Evolutionary conservation across 2,113 vertebrate species (phyloP), one percentile per base, ranked within the genome.

Genomic region (Semicossyphus pulcher): DNA sequence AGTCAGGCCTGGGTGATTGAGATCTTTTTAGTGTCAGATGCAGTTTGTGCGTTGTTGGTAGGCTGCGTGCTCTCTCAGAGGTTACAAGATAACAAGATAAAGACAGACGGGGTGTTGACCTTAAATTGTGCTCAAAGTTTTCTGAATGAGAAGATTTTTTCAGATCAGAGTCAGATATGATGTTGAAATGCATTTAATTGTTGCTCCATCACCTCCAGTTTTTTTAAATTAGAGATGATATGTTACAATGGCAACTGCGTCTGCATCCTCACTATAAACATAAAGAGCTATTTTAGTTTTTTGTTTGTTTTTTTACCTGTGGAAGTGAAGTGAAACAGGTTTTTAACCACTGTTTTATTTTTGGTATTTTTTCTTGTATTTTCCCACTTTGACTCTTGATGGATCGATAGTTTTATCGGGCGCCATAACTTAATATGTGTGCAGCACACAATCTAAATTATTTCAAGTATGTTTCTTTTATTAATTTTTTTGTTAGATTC

Each of bases 31-130:
- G 72, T 34, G 31, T 75, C 57, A 54, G 64, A 58, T 81, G 80
- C 68, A 62, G 77, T 69, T 64, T 79, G 70, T 80, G 76, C 79
- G 79, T 86, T 86, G n/a, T n/a, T n/a, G n/a, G n/a, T n/a, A n/a
- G n/a, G n/a, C n/a, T n/a, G n/a, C n/a, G n/a, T 85, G 84, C 68
- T 65, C 78, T 72, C 53, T 80, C 58, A 80, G 76, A 74, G 73
- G 63, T 76, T 80, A 37, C 73, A 78, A 45, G 51, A 63, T 51
- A 42, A 74, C 78, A 86, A 53, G 54, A 73, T 12, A 14, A 28
- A 64, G 65, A 25, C 68, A 81, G 31, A 63, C 56, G 29, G 54
- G 64, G 37, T 44, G 54, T 56, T 73, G 48, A 68, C 49, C 53
- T 72, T 45, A 10, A 20, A 2, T 15, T 23, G 44, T 25, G 36